Evolutionary conservation across 2,797 vertebrate species (phyloP).

Genomic region (Trematomus bernacchii): DNA sequence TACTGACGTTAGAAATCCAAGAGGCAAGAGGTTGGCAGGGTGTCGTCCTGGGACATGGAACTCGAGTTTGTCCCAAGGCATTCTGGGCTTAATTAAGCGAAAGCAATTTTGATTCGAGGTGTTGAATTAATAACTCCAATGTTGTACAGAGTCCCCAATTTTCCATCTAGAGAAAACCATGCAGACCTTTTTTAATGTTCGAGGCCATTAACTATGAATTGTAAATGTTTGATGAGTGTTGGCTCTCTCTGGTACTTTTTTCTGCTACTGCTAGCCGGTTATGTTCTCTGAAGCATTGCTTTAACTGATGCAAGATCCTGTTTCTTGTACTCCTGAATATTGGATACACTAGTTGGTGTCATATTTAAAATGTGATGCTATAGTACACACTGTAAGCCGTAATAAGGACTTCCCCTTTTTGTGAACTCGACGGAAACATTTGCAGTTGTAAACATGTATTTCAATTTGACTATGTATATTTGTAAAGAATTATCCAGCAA

Average conservation of each 20-base stretch:
- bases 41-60: neutral
- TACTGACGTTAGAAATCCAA: neutral
- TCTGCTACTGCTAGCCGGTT: neutral
- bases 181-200: constrained; percentile 1
- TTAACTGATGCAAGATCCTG: constrained; percentile 6
- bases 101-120: constrained; percentile 6
- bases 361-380: neutral
- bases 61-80: neutral
- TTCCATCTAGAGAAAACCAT: constrained; percentile 9
- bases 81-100: constrained; percentile 24
- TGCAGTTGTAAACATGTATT: neutral
- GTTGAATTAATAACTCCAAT: constrained; percentile 21
- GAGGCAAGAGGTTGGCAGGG: neutral
- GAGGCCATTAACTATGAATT: constrained; percentile 25
- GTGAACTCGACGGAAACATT: neutral
- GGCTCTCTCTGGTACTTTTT: constrained; percentile 11
- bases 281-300: constrained; percentile 16
- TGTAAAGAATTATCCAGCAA: neutral
- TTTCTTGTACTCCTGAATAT: constrained; percentile 5
- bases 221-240: constrained; percentile 38
- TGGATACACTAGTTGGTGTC: neutral
- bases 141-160: neutral
- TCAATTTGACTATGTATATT: neutral
- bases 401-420: neutral
- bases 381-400: neutral